A percentile compares a stretch with the other conserved stretches of the same genome.
Evolutionary conservation across 2,888 invertebrate genomes (phyloP).

Genomic region (Halictus ligatus): DNA sequence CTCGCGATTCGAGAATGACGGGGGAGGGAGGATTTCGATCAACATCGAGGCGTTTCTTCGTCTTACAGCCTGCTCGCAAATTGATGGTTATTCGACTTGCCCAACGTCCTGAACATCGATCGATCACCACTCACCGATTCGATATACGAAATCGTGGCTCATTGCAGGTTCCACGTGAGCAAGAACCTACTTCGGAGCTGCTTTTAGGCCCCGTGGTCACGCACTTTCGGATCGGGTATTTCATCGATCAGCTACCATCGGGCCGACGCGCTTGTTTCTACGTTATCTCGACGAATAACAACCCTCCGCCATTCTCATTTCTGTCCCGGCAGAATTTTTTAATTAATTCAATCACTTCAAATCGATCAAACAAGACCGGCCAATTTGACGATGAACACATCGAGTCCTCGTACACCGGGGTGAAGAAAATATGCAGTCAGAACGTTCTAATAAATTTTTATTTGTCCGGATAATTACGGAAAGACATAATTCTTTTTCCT

Average conservation of each 20-base stretch:
- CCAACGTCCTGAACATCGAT: conserved; percentile 66
- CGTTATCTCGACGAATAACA: conserved; percentile 11
- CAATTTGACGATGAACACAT: too few relatives aligned
- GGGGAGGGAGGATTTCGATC: conserved; percentile 59
- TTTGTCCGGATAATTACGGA: too few relatives aligned
- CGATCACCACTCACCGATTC: conserved; percentile 75
- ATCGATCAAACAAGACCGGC: too few relatives aligned
- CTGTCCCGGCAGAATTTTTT: too few relatives aligned
- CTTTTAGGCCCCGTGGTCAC: conserved; percentile 59
- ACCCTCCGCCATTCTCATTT: too few relatives aligned
- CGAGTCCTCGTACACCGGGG: too few relatives aligned
- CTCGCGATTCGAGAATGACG: conserved; percentile 50
- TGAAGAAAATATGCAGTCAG: too few relatives aligned
- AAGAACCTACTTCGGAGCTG: conserved; percentile 55
- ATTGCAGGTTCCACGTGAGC: conserved; percentile 46
- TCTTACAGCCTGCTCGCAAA: conserved; percentile 69
- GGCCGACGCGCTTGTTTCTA: conserved; percentile 34
- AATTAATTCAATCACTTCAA: too few relatives aligned
- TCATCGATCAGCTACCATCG: conserved; percentile 60
- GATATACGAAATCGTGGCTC: conserved; percentile 65
- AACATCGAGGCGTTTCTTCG: conserved; percentile 60
- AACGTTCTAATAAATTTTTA: too few relatives aligned
- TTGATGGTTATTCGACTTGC: conserved; percentile 71
- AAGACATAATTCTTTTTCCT: neutral
- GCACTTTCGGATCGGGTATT: conserved; percentile 61